Evolutionary conservation across 2,113 vertebrate genomes (phyloP).

Genomic region (Anarrhichthys ocellatus): DNA sequence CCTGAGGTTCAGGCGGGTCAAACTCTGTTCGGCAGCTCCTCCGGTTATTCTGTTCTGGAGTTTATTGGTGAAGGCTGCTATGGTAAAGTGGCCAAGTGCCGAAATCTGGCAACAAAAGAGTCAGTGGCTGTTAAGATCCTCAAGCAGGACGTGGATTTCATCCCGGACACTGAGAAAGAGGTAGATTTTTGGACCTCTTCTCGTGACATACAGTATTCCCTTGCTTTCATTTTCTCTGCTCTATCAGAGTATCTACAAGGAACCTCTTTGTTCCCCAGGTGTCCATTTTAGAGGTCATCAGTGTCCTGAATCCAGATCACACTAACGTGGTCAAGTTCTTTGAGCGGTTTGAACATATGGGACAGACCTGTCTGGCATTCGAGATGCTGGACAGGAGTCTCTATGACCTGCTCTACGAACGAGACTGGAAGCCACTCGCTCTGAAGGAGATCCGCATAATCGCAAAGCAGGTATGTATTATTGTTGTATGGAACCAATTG

Average conservation of each 20-base stretch:
- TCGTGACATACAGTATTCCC: background rate
- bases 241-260: background rate
- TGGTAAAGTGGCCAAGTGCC: slow-evolving; percentile 14
- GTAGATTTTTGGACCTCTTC: background rate
- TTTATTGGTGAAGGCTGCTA: background rate
- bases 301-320: slow-evolving; percentile 5
- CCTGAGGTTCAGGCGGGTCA: background rate
- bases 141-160: background rate
- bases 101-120: background rate
- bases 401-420: background rate
- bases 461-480: background rate
- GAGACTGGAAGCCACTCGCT: background rate
- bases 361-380: background rate
- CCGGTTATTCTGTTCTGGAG: background rate
- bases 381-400: slow-evolving; percentile 38
- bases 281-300: slow-evolving; percentile 12
- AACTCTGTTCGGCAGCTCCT: background rate
- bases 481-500: background rate
- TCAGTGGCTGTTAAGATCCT: slow-evolving; percentile 26
- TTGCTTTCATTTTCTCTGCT: background rate
- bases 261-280: slow-evolving; percentile 1
- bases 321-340: slow-evolving; percentile 15
- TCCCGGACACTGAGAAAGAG: background rate
- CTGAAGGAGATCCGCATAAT: background rate
- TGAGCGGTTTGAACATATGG: slow-evolving; percentile 2